Percentiles rank a stretch among this genome's conserved stretches.
These are phyloP conservation scores for Zosterops japonicus DNA, from an alignment of 2,113 vertebrate genomes.

Conservation along the genomic window DNA sequence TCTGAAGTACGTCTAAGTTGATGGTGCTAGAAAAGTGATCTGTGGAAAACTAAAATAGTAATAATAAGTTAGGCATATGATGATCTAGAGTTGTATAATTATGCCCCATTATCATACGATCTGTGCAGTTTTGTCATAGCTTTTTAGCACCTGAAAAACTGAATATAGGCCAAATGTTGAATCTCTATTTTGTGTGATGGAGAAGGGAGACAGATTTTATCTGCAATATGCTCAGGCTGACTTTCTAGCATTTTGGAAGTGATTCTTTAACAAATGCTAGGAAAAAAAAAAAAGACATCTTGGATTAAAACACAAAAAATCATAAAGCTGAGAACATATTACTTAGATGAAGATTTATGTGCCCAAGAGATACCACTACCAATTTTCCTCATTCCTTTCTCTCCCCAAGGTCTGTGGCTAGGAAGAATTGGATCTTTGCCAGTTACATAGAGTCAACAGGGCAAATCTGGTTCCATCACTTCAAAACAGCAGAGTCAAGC, in stretches of 20 bases:
- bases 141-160: conserved; percentile 69
- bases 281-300: conserved; percentile 32
- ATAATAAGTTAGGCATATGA: conserved; percentile 66
- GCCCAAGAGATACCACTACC: background rate
- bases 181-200: conserved; percentile 62
- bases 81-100: conserved; percentile 62
- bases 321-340: conserved; percentile 49
- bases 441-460: background rate
- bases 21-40: conserved; percentile 16
- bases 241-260: conserved; percentile 68
- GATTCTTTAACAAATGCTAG: conserved; percentile 63
- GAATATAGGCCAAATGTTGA: conserved; percentile 66
- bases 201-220: conserved; percentile 68
- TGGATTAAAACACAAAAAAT: conserved; percentile 60
- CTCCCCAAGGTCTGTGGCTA: background rate
- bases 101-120: conserved; percentile 66
- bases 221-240: conserved; percentile 68
- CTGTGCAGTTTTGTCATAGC: conserved; percentile 65
- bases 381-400: background rate
- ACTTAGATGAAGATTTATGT: conserved; percentile 52
- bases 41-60: conserved; percentile 41
- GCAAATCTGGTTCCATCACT: background rate
- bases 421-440: background rate
- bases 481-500: background rate
- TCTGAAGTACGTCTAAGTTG: background rate